A percentile compares a stretch with the other conserved stretches of the same genome.
These are phyloP conservation scores for Micromys minutus DNA, from an alignment of 2,113 vertebrate genomes.

Conservation along the genomic window DNA sequence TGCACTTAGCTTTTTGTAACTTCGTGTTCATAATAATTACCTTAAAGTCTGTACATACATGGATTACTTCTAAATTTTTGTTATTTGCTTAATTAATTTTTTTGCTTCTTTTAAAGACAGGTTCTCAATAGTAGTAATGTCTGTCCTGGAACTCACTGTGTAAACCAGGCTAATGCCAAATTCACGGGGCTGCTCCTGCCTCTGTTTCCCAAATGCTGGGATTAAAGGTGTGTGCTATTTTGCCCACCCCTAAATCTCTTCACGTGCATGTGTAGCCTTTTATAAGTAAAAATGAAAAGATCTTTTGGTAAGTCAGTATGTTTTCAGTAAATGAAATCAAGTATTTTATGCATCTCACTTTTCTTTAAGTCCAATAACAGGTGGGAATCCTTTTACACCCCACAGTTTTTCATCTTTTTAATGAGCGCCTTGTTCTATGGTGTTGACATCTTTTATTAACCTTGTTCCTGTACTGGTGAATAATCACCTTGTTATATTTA, in stretches of 20 bases:
- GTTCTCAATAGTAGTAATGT: not conserved
- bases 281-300: not conserved
- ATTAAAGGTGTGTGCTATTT: not conserved
- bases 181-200: not conserved
- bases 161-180: not conserved
- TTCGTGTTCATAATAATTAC: not conserved
- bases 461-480: not conserved
- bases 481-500: slow-evolving; percentile 50
- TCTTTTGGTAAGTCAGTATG: slow-evolving; percentile 7
- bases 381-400: not conserved
- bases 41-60: not conserved
- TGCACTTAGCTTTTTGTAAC: not conserved
- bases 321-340: slow-evolving; percentile 39
- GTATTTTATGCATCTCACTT: not conserved
- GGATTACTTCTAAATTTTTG: not conserved
- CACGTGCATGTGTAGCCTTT: not conserved
- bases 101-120: not conserved
- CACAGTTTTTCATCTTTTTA: slow-evolving; percentile 6
- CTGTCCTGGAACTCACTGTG: not conserved
- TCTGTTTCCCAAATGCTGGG: not conserved
- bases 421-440: not conserved
- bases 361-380: not conserved
- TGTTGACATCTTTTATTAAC: not conserved
- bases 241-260: not conserved
- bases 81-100: not conserved